A percentile compares a stretch with the other conserved stretches of the same genome.
Conservation (phyloP, 2,888 invertebrate genomes). For the Terebella lapidaria region DNA sequence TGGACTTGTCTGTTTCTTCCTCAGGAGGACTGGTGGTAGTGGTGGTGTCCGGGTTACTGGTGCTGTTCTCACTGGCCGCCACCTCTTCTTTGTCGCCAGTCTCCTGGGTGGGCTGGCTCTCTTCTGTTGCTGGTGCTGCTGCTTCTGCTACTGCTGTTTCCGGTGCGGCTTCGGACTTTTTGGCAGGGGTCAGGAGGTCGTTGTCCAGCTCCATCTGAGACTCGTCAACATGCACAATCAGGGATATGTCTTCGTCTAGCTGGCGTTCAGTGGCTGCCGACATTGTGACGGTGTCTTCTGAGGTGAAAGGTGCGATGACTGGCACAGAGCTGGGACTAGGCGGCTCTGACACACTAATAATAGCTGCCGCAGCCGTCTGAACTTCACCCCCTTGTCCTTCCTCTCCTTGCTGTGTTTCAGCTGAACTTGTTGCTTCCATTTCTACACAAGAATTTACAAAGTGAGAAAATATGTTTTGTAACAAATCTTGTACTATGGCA, state of each 20-base stretch:
- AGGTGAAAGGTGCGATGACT: conserved; percentile 31
- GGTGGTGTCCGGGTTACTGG: no score
- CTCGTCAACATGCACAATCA: conserved; percentile 53
- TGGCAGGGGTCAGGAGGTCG: conserved; percentile 30
- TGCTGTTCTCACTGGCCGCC: no score
- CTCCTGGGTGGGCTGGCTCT: not conserved
- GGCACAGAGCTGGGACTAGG: conserved; percentile 17
- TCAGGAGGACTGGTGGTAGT: no score
- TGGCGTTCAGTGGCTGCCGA: conserved; percentile 27
- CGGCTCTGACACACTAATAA: not conserved
- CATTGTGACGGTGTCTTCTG: conserved; percentile 35
- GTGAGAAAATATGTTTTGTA: conserved; percentile 1
- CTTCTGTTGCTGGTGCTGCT: not conserved
- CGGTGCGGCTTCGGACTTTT: not conserved
- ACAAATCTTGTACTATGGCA: no score
- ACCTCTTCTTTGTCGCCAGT: not conserved
- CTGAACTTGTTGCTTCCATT: not conserved
- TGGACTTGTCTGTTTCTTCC: not conserved
- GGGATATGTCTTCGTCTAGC: conserved; percentile 43
- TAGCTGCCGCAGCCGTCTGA: not conserved
- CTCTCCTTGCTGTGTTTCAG: not conserved
- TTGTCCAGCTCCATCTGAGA: conserved; percentile 51
- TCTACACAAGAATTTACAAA: conserved; percentile 5
- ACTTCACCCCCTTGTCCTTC: not conserved
- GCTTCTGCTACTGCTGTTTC: not conserved